Base-by-base conservation (phyloP, 2,113 vertebrate genomes). In the Tenebrosternarchus preto region DNA sequence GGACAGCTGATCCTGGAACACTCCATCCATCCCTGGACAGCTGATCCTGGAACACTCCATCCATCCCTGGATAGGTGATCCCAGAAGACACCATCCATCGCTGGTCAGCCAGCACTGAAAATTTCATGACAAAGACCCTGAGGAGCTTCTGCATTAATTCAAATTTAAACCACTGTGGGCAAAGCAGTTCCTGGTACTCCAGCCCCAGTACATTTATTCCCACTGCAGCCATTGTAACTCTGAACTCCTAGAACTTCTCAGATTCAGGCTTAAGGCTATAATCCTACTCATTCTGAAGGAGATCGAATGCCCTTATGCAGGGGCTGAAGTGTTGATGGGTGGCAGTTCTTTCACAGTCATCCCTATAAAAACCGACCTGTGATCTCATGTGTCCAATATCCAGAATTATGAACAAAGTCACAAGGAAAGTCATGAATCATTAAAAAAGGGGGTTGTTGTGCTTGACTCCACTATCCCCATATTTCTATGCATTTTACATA, bases 101-200 rank as follows among this genome's bases (percentile, higher is more conserved):
- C 46, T 24, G 36, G 50, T 72, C 68, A 67, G 39, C 36, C 56
- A 22, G 43, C 66, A 74, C 74, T 84, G 39, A 60, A 84, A 60
- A 36, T 77, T 77, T 80, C 70, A 73, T 81, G 73, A 80, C 60
- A 73, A 39, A 25, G 59, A 20, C 15, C 31, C 61, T 73, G 4
- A 22, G 4, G 31, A 16, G 24, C 25, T 31, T 63, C 39, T 24
- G 56, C 73, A 20, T 22, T 56, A 61, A 64, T 73, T 56, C 33
- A 57, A 56, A 82, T 68, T 16, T 55, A 60, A 76, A 66, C 53
- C 20, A 27, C 57, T 80, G 9, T 36, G 57, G 61, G 36, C 61
- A 36, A 29, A 43, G 61, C 71, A 46, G 43, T 71, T 57, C 12
- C 5, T 15, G 11, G 9, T 33, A 67, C 39, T 61, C 25, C 78